Evolutionary conservation across 2,888 invertebrate genomes (phyloP).

Genomic region (Myopa testacea): DNA sequence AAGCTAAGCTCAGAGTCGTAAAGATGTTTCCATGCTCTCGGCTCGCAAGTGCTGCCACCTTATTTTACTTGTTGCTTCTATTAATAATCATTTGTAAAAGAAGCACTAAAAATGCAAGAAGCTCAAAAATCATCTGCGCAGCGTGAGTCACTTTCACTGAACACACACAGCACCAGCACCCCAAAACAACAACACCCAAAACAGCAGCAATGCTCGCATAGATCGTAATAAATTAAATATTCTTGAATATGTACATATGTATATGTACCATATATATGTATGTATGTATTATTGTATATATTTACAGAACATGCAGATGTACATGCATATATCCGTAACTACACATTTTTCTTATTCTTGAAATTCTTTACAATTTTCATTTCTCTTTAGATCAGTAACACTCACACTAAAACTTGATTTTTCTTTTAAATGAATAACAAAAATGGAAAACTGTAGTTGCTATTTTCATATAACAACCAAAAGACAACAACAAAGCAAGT

Average conservation of each 20-base stretch:
- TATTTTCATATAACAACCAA: background rate
- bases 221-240: background rate
- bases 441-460: background rate
- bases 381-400: background rate
- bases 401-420: background rate
- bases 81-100: slow-evolving; percentile 20
- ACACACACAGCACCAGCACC: slow-evolving; percentile 4
- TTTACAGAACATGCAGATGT: background rate
- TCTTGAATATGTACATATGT: background rate
- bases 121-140: slow-evolving; percentile 8
- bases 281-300: background rate
- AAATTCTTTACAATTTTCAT: background rate
- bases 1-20: no score
- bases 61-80: slow-evolving; percentile 22
- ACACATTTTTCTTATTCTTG: background rate
- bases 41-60: no score
- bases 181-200: slow-evolving; percentile 13
- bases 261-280: slow-evolving; percentile 7
- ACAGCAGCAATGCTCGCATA: background rate
- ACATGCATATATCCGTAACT: background rate
- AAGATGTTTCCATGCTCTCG: no score
- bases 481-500: background rate
- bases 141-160: slow-evolving; percentile 38
- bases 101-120: slow-evolving; percentile 31
- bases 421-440: background rate